Evolutionary conservation across 2,113 vertebrate genomes (phyloP).

Genomic region (Furnarius figulus): DNA sequence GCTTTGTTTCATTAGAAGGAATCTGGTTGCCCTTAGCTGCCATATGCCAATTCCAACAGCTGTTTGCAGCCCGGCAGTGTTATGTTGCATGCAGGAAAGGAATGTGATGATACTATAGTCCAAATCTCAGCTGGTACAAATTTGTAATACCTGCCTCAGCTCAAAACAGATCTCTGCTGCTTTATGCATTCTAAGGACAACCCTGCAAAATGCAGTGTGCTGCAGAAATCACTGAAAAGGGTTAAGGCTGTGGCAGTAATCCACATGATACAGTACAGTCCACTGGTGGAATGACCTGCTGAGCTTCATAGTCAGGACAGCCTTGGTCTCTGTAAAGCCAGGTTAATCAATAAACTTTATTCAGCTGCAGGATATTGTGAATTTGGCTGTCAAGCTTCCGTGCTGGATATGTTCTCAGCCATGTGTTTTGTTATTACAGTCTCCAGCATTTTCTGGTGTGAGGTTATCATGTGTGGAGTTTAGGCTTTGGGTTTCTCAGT

Average conservation of each 20-base stretch:
- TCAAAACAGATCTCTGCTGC: slow-evolving; percentile 1
- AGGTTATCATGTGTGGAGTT: neutral
- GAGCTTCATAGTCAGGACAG: neutral
- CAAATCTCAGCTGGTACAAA: slow-evolving; percentile 25
- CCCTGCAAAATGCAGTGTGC: neutral
- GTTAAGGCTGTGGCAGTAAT: neutral
- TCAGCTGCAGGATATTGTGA: neutral
- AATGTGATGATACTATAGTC: neutral
- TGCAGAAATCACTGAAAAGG: neutral
- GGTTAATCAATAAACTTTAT: neutral
- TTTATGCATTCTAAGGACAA: neutral
- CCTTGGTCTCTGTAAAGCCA: neutral
- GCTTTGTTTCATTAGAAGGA: neutral
- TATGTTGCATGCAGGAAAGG: neutral
- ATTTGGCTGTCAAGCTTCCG: neutral
- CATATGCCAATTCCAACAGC: slow-evolving; percentile 14
- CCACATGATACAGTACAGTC: neutral
- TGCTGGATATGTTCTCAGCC: neutral
- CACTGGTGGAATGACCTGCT: neutral
- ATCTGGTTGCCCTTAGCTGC: neutral
- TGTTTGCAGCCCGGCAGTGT: slow-evolving; percentile 14
- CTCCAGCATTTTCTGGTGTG: neutral
- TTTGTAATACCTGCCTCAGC: neutral
- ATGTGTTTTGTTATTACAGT: neutral
- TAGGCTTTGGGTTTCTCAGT: neutral